phyloP scores from a whole-genome alignment of 2,888 invertebrate genomes.

The Prostheceraeus crozeri region DNA sequence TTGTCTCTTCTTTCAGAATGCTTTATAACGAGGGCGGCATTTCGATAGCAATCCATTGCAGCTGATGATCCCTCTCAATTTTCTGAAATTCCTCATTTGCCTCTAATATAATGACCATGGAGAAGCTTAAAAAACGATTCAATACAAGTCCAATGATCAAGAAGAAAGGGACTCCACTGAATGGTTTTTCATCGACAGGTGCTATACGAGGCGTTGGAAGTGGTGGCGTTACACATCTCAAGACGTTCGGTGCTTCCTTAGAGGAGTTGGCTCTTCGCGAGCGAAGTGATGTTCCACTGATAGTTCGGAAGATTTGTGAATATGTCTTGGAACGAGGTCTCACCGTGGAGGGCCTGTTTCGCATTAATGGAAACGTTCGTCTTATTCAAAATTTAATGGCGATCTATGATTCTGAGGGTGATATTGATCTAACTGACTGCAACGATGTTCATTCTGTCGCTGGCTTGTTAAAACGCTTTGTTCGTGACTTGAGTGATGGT shows the following conservation, averaged over 20 bases:
- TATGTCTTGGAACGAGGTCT: constrained; percentile 51
- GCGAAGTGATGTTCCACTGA: constrained; percentile 40
- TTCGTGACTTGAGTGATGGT: constrained; percentile 59
- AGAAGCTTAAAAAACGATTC: too few relatives aligned
- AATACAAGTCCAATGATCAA: constrained; percentile 21
- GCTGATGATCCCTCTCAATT: too few relatives aligned
- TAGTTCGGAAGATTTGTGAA: constrained; percentile 42
- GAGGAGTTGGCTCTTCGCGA: constrained; percentile 25
- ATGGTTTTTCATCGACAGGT: too few relatives aligned
- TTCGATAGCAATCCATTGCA: too few relatives aligned
- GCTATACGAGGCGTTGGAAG: too few relatives aligned
- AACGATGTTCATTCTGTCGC: constrained; percentile 60
- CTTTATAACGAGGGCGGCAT: too few relatives aligned
- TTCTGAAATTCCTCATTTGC: too few relatives aligned
- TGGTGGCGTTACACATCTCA: too few relatives aligned
- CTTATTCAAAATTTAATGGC: constrained; percentile 60
- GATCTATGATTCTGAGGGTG: constrained; percentile 60
- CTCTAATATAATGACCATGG: too few relatives aligned
- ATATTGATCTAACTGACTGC: constrained; percentile 58
- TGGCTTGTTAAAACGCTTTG: constrained; percentile 61
- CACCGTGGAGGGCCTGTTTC: constrained; percentile 59
- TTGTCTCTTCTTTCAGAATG: too few relatives aligned
- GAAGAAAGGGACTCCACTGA: too few relatives aligned
- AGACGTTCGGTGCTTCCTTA: constrained; percentile 29
- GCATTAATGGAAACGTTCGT: constrained; percentile 60